Percentiles rank a stretch among this genome's conserved stretches.
Evolutionary conservation across 2,113 vertebrate species (phyloP).

Genomic region (Hypanus sabinus): DNA sequence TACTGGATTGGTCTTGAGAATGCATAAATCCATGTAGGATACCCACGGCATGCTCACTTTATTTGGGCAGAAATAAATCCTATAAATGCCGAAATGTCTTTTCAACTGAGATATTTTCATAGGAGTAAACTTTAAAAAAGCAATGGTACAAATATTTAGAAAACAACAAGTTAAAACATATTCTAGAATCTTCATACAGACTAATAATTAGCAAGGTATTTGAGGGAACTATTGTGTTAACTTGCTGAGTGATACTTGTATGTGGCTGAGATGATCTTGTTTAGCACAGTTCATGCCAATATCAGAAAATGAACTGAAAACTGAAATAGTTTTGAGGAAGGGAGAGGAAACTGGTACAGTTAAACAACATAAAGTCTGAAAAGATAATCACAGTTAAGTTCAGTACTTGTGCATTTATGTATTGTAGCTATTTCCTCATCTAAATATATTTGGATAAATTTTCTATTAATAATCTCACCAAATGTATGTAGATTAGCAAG

Average conservation of each 20-base stretch:
- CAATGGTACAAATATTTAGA: background rate
- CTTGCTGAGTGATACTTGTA: background rate
- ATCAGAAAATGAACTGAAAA: constrained; percentile 9
- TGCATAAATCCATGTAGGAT: background rate
- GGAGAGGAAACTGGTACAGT: background rate
- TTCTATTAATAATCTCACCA: background rate
- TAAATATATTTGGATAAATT: background rate
- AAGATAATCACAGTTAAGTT: background rate
- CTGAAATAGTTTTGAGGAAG: background rate
- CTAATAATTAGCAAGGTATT: background rate
- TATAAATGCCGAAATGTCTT: no score
- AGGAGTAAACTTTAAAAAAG: background rate
- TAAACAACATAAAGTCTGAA: background rate
- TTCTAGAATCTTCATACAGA: background rate
- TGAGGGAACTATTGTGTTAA: background rate
- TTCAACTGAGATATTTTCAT: background rate
- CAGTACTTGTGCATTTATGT: no score
- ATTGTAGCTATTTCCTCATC: no score
- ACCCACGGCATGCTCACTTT: background rate
- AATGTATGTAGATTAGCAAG: background rate
- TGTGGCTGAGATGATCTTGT: constrained; percentile 1
- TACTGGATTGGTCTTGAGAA: background rate
- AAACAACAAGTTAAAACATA: background rate
- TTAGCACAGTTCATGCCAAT: background rate
- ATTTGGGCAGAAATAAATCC: no score